Conservation (phyloP, 2,888 invertebrate species). For the Drosophila basisetae region DNA sequence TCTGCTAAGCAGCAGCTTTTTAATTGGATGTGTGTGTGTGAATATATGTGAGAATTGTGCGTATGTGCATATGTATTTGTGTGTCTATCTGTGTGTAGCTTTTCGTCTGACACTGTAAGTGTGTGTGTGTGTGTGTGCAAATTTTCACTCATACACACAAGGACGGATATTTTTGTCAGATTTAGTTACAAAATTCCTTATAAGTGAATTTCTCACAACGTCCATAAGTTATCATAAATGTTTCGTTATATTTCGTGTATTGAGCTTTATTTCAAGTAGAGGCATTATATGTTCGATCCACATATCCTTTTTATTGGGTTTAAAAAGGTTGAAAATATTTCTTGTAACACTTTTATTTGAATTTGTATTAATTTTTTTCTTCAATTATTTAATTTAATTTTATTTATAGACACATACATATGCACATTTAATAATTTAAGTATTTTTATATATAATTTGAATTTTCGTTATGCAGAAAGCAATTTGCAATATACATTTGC, state of each 20-base stretch:
- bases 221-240: constrained; percentile 54
- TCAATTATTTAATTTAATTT: constrained; percentile 24
- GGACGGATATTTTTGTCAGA: constrained; percentile 62
- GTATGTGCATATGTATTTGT: constrained; percentile 48
- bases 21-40: constrained; percentile 24
- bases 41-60: constrained; percentile 63
- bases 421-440: constrained; percentile 44
- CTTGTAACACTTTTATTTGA: constrained; percentile 39
- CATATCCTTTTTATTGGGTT: constrained; percentile 2
- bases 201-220: constrained; percentile 75
- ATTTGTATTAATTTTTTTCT: constrained; percentile 17
- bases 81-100: constrained; percentile 43
- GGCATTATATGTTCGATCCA: not conserved
- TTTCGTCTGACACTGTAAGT: constrained; percentile 38
- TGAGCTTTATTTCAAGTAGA: constrained; percentile 4
- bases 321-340: constrained; percentile 14
- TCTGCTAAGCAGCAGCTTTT: constrained; percentile 37
- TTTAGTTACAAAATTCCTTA: constrained; percentile 85
- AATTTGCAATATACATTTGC: constrained; percentile 14
- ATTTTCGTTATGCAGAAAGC: constrained; percentile 24
- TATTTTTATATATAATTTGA: constrained; percentile 15
- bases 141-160: constrained; percentile 52
- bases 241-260: constrained; percentile 28
- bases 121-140: constrained; percentile 54
- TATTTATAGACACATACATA: constrained; percentile 63